phyloP scores from a whole-genome alignment of 37 sponge, comb jelly and placozoan species.

The Corticium candelabrum region DNA sequence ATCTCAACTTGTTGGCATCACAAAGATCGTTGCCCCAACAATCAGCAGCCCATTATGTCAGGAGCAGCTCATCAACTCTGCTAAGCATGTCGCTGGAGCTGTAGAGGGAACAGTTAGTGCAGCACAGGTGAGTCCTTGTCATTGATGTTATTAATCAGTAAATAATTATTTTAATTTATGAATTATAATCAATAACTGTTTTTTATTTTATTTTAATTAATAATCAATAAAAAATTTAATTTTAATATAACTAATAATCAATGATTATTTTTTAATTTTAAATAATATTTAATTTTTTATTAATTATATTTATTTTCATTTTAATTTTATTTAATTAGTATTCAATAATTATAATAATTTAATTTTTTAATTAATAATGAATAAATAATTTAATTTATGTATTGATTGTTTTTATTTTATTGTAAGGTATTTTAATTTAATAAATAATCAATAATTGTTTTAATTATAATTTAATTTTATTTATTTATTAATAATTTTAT shows the following conservation, averaged over 20 bases:
- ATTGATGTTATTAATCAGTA: conserved; percentile 31
- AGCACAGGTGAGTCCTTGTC: conserved; percentile 52
- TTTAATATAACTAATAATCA: neutral
- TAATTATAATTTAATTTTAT: no score
- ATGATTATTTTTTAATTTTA: neutral
- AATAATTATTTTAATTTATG: conserved; percentile 24
- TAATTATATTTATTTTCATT: neutral
- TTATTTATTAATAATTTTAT: neutral
- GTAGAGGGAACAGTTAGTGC: conserved; percentile 16
- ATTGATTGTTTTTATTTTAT: neutral
- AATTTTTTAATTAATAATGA: neutral
- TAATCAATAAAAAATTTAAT: neutral
- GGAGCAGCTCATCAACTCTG: conserved; percentile 57
- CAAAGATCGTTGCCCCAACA: neutral
- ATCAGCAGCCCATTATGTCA: conserved; percentile 35
- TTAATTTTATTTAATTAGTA: no score
- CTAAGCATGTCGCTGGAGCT: conserved; percentile 27
- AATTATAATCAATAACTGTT: neutral
- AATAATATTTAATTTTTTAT: neutral
- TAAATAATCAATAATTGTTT: neutral
- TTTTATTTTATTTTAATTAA: neutral
- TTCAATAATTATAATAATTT: neutral
- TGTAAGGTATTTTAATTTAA: neutral
- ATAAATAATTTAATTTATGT: neutral
- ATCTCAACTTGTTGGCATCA: neutral